Evolutionary conservation across 2,797 vertebrate genomes (phyloP).

Genomic region (Acrocephalus scirpaceus): DNA sequence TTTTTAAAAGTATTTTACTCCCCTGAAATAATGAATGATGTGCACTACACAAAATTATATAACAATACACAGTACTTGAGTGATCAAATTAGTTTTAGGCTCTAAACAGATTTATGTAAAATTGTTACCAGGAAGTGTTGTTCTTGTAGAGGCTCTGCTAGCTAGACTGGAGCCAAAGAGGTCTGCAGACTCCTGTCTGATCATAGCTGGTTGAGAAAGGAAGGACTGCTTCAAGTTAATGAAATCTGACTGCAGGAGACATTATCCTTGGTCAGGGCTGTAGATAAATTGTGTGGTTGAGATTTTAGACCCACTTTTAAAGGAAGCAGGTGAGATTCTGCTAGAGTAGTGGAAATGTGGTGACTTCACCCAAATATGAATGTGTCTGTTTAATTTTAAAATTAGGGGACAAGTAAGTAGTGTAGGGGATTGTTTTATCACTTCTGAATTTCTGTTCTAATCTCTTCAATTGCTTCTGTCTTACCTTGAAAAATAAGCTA

Average conservation of each 20-base stretch:
- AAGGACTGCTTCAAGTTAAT: neutral
- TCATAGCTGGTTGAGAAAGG: neutral
- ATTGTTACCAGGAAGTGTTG: neutral
- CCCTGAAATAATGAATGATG: neutral
- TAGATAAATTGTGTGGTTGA: neutral
- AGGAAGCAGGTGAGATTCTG: neutral
- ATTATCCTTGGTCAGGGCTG: neutral
- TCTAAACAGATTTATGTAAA: neutral
- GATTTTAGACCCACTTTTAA: neutral
- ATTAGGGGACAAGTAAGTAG: neutral
- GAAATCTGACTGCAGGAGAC: neutral
- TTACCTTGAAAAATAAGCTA: neutral
- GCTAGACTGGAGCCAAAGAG: neutral
- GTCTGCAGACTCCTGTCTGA: neutral
- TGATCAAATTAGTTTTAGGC: neutral
- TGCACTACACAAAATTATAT: neutral
- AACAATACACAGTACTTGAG: neutral
- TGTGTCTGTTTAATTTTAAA: neutral
- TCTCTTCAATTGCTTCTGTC: neutral
- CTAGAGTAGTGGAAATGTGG: neutral
- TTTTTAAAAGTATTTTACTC: neutral
- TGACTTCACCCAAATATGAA: neutral
- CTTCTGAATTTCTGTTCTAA: neutral
- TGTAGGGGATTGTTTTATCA: neutral
- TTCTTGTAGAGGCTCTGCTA: neutral